Evolutionary conservation across 2,113 vertebrate species (phyloP), one percentile per base, ranked within the genome.

Genomic region (Lamprotornis superbus): DNA sequence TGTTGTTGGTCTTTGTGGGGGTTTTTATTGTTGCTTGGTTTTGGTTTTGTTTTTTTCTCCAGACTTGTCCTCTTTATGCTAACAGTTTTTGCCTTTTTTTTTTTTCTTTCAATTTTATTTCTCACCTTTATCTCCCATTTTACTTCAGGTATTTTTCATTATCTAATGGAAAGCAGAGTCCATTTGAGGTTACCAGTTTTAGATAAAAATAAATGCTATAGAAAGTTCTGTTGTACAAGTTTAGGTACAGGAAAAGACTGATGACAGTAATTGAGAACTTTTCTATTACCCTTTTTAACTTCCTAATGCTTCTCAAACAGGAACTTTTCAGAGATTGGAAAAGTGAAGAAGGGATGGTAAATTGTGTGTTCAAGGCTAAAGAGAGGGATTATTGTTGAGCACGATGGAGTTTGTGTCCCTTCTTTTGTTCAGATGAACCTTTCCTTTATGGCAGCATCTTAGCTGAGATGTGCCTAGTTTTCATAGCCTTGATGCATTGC

Each of bases 291-390:
- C 12, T 15, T 93, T 94, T 93, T 70, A 88, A 31, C 16, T 92
- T 57, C 56, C 37, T 91, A 89, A 89, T 73, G 39, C n/a, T 94
- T 92, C 84, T 28, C 31, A 73, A 92, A 92, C 15, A 79, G 53
- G 19, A 90, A 44, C 49, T 77, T 94, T 83, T 76, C 63, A 73
- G 53, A 88, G 46, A 76, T 15, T 7, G 42, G 23, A 65, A 73
- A 94, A 94, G 56, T 46, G 50, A 94, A 53, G 24, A 18, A 77
- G 18, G 11, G 47, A 40, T 49, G 73, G 31, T 91, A 92, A 95
- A 85, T 53, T 52, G 74, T 68, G 42, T 53, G 27, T 76, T 74
- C 63, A 79, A 69, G 70, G 35, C 15, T 90, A 65, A 77, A 67
- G 46, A 86, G 73, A 61, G 12, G 31, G 24, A 37, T 78, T 55